Conservation (phyloP, 2,113 vertebrate genomes). For the Brachypodius melanocephalos region DNA sequence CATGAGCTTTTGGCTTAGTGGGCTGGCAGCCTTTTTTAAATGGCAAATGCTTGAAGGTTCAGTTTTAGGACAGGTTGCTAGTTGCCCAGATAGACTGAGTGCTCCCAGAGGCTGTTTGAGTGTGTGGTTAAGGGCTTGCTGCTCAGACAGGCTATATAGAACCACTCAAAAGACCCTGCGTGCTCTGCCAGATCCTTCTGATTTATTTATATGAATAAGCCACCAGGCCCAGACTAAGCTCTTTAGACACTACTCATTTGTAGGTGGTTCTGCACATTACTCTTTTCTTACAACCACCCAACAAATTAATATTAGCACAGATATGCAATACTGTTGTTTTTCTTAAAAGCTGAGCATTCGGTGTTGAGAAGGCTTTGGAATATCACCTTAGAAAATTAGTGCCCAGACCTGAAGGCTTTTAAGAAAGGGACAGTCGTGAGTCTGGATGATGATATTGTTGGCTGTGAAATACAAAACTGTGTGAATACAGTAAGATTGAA, state of each 20-base stretch:
- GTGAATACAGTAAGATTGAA: background rate
- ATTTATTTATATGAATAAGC: conserved; percentile 62
- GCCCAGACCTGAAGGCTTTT: background rate
- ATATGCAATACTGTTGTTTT: background rate
- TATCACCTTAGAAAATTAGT: background rate
- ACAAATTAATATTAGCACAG: conserved; percentile 31
- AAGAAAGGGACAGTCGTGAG: background rate
- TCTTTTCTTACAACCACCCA: conserved; percentile 5
- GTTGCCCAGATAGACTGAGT: conserved; percentile 49
- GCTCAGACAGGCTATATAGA: conserved; percentile 52
- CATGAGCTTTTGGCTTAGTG: background rate
- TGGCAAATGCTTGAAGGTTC: conserved; percentile 24
- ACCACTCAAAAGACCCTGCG: conserved; percentile 23
- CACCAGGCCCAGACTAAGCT: conserved; percentile 9
- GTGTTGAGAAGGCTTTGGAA: background rate
- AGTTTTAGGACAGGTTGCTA: conserved; percentile 52
- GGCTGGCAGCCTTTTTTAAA: conserved; percentile 8
- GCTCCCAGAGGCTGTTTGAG: conserved; percentile 41
- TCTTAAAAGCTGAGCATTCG: background rate
- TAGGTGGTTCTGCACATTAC: conserved; percentile 22
- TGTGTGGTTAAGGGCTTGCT: conserved; percentile 43
- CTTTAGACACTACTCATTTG: conserved; percentile 25
- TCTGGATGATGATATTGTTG: background rate
- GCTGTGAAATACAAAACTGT: background rate
- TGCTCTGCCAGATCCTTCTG: conserved; percentile 44